Conservation (phyloP, 2,113 vertebrate species). For the Anhinga anhinga region DNA sequence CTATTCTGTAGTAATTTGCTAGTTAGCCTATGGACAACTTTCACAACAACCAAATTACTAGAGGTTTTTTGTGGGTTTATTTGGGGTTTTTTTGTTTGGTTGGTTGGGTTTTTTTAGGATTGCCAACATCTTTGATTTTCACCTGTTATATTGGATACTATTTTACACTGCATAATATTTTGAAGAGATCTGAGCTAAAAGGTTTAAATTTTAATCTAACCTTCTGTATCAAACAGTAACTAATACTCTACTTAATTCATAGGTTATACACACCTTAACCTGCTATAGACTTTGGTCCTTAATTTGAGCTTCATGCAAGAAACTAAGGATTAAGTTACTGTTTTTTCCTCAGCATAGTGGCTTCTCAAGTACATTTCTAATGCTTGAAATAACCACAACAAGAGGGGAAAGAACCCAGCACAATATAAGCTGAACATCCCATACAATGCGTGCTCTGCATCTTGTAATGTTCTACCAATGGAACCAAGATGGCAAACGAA, state of each 20-base stretch:
- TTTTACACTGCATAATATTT: neutral
- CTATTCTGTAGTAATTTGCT: neutral
- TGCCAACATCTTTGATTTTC: slow-evolving; percentile 5
- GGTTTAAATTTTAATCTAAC: neutral
- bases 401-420: slow-evolving; percentile 57
- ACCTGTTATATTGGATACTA: slow-evolving; percentile 2
- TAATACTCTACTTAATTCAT: neutral
- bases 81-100: neutral
- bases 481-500: slow-evolving; percentile 66
- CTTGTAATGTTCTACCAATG: slow-evolving; percentile 50
- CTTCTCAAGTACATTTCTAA: slow-evolving; percentile 59
- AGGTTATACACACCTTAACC: slow-evolving; percentile 34
- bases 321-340: slow-evolving; percentile 25
- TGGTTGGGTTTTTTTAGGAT: neutral
- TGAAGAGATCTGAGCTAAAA: neutral
- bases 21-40: neutral
- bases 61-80: fast-evolving
- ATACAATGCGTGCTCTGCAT: slow-evolving; percentile 47
- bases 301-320: slow-evolving; percentile 28
- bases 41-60: slow-evolving; percentile 14
- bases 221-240: neutral
- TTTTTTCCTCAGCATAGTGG: neutral
- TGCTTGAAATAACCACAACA: slow-evolving; percentile 71
- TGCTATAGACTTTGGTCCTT: neutral
- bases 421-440: slow-evolving; percentile 27